These are phyloP conservation scores for Copsychus sechellarum DNA, from an alignment of 2,113 vertebrate species.

Conservation along the genomic window DNA sequence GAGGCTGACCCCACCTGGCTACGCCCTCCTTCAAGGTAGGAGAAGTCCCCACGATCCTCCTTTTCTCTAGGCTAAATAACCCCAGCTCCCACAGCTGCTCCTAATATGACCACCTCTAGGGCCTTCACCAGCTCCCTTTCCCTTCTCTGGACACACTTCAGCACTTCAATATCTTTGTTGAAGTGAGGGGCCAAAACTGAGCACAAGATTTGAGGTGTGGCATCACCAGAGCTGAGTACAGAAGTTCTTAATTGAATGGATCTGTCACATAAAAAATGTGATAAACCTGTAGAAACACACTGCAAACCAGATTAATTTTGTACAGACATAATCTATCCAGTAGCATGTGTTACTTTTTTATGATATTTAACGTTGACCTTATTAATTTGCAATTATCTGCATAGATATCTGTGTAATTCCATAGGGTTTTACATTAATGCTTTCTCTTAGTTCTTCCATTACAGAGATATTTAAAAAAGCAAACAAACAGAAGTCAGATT, in stretches of 20 bases:
- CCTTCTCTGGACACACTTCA: accelerated
- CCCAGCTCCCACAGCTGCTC: not conserved
- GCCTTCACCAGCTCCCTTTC: not conserved
- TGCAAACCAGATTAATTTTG: not conserved
- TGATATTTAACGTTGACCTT: not conserved
- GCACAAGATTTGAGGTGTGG: not conserved
- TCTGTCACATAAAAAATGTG: not conserved
- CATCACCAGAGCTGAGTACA: not conserved
- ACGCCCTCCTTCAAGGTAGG: not conserved
- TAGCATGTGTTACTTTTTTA: not conserved
- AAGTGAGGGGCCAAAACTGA: not conserved
- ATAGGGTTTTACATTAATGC: not conserved
- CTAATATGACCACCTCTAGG: not conserved
- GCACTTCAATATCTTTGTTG: not conserved
- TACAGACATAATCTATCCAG: not conserved
- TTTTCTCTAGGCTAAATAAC: not conserved
- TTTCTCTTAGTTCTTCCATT: not conserved
- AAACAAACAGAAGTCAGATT: not conserved
- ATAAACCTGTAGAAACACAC: not conserved
- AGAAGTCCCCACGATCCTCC: too few relatives aligned
- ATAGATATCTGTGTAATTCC: not conserved
- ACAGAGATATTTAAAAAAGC: not conserved
- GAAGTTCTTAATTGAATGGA: not conserved
- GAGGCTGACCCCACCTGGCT: not conserved
- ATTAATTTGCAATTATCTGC: not conserved